These are phyloP conservation scores for Astur gentilis DNA, from an alignment of 2,113 vertebrate genomes.

Conservation along the genomic window DNA sequence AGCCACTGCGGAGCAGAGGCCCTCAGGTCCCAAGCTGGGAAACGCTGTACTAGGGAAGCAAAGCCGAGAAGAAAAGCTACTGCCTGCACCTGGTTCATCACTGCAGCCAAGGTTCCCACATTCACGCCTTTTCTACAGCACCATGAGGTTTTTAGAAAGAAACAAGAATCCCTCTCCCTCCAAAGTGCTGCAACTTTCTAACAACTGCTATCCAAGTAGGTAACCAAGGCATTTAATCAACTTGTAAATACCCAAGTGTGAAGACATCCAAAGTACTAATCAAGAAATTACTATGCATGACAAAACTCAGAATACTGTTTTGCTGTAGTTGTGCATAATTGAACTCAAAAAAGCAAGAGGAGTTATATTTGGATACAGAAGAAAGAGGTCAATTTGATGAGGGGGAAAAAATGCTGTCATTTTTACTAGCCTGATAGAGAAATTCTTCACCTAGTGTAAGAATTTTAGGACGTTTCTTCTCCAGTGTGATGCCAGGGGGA, in stretches of 20 bases:
- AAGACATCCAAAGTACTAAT: slow-evolving; percentile 20
- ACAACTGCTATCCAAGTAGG: background rate
- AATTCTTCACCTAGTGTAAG: background rate
- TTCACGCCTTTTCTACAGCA: background rate
- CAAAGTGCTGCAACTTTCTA: background rate
- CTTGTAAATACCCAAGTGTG: slow-evolving; percentile 3
- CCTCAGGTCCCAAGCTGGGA: background rate
- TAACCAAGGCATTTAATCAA: slow-evolving; percentile 4
- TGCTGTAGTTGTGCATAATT: slow-evolving; percentile 48
- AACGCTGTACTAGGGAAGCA: background rate
- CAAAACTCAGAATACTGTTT: slow-evolving; percentile 42
- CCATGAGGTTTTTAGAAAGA: background rate
- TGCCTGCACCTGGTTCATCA: background rate
- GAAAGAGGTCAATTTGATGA: slow-evolving; percentile 27
- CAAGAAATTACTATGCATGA: slow-evolving; percentile 45
- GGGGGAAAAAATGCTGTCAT: background rate
- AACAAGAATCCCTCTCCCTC: background rate
- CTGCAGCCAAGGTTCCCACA: background rate
- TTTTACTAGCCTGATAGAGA: background rate
- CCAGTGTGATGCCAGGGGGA: background rate
- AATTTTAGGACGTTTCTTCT: background rate
- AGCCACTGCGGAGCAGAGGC: accelerated
- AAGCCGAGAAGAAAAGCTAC: background rate
- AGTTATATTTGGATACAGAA: slow-evolving; percentile 17
- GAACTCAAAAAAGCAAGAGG: slow-evolving; percentile 7